These are phyloP conservation scores for Crocodylus rhombifer DNA, from an alignment of 2,797 vertebrate species.

Conservation along the genomic window DNA sequence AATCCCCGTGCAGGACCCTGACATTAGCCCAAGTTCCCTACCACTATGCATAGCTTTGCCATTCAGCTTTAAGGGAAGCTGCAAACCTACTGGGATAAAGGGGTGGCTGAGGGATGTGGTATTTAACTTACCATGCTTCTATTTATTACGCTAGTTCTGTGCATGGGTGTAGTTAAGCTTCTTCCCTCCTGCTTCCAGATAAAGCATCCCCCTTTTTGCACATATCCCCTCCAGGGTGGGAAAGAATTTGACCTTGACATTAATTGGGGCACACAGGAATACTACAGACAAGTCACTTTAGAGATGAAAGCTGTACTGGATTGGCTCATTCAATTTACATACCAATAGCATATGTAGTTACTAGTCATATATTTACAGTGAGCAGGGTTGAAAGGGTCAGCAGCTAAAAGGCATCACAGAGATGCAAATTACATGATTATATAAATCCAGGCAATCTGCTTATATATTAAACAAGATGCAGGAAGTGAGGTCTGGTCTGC, in stretches of 20 bases:
- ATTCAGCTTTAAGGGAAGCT: background rate
- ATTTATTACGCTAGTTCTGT: background rate
- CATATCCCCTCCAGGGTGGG: background rate
- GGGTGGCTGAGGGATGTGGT: background rate
- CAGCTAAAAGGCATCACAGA: background rate
- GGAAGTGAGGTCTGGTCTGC: background rate
- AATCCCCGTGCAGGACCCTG: rapidly evolving
- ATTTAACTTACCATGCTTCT: background rate
- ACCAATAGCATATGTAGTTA: background rate
- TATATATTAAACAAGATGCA: background rate
- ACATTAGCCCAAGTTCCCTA: background rate
- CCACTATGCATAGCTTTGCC: background rate
- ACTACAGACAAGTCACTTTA: background rate
- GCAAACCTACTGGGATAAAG: background rate
- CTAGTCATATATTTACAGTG: background rate
- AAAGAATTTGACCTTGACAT: background rate
- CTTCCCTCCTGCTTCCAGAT: background rate
- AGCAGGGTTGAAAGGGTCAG: background rate
- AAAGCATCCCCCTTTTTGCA: background rate
- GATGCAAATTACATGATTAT: background rate
- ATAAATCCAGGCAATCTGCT: background rate
- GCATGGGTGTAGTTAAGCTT: background rate
- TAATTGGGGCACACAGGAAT: background rate
- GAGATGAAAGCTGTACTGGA: background rate
- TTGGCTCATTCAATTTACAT: background rate